Percentiles rank a stretch among this genome's conserved stretches.
Conservation (phyloP, 1,140 invertebrate species). For the Anadara kagoshimensis region DNA sequence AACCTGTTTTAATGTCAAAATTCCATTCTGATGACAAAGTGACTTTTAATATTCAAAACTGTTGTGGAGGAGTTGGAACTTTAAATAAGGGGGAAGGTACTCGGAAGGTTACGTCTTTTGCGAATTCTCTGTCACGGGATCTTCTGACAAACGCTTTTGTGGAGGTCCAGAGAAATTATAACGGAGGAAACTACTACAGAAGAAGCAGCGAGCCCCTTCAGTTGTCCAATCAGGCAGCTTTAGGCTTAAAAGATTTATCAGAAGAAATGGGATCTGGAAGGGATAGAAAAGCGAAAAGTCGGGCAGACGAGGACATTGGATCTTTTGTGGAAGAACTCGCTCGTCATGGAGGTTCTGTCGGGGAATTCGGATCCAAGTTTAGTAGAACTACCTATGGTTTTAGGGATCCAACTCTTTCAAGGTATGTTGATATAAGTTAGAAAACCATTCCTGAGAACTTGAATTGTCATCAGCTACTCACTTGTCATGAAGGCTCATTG, state of each 20-base stretch:
- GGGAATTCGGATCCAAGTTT: conserved; percentile 25
- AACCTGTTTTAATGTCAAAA: too few relatives aligned
- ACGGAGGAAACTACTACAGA: conserved; percentile 47
- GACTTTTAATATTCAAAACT: too few relatives aligned
- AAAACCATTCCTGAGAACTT: too few relatives aligned
- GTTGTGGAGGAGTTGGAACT: too few relatives aligned
- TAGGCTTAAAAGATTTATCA: conserved; percentile 21
- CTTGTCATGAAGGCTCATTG: too few relatives aligned
- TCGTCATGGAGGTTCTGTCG: conserved; percentile 9
- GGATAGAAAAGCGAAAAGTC: conserved; percentile 35
- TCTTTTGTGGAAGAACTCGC: conserved; percentile 22
- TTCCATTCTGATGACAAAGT: too few relatives aligned
- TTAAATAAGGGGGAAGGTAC: too few relatives aligned
- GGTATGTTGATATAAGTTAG: conserved; percentile 8
- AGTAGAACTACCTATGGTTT: conserved; percentile 53
- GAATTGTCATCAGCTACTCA: too few relatives aligned
- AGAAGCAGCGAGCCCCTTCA: conserved; percentile 60
- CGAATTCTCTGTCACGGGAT: conserved; percentile 36
- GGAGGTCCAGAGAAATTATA: conserved; percentile 43
- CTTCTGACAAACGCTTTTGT: conserved; percentile 42
- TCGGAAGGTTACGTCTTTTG: conserved; percentile 29
- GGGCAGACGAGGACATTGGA: conserved; percentile 52
- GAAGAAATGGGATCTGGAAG: conserved; percentile 9
- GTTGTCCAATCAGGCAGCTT: conserved; percentile 49
- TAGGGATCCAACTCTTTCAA: conserved; percentile 56